phyloP scores from a whole-genome alignment of 2,113 vertebrate species.

The Melanotaenia duboulayi region DNA sequence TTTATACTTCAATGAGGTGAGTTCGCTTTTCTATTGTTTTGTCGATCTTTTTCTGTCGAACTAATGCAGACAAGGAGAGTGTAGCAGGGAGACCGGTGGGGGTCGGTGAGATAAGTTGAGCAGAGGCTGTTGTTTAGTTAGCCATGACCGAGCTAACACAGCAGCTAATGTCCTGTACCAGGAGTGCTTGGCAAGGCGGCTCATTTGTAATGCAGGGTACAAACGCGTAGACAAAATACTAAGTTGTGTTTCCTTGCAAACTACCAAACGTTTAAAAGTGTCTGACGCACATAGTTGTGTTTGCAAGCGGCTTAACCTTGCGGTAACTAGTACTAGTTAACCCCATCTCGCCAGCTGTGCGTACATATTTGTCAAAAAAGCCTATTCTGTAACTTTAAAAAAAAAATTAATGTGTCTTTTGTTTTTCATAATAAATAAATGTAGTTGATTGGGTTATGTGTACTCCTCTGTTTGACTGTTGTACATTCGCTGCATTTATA shows the following conservation, averaged over 20 bases:
- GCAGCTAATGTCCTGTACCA: not conserved
- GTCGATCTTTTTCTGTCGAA: constrained; percentile 17
- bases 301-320: constrained; percentile 43
- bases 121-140: constrained; percentile 71
- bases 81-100: constrained; percentile 26
- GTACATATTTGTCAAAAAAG: constrained; percentile 1
- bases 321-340: constrained; percentile 47
- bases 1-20: constrained; percentile 92
- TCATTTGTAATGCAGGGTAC: constrained; percentile 8
- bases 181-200: not conserved
- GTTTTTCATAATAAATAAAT: fast-evolving
- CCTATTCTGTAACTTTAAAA: not conserved
- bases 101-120: constrained; percentile 51
- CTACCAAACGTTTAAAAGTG: not conserved
- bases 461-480: fast-evolving
- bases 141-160: constrained; percentile 22
- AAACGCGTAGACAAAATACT: not conserved
- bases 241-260: not conserved
- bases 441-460: fast-evolving
- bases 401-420: fast-evolving
- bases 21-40: constrained; percentile 23
- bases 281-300: not conserved
- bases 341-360: constrained; percentile 34
- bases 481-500: not conserved
- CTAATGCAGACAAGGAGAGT: constrained; percentile 6